Evolutionary conservation across 2,113 vertebrate genomes (phyloP).

Genomic region (Rhynchomys soricoides): DNA sequence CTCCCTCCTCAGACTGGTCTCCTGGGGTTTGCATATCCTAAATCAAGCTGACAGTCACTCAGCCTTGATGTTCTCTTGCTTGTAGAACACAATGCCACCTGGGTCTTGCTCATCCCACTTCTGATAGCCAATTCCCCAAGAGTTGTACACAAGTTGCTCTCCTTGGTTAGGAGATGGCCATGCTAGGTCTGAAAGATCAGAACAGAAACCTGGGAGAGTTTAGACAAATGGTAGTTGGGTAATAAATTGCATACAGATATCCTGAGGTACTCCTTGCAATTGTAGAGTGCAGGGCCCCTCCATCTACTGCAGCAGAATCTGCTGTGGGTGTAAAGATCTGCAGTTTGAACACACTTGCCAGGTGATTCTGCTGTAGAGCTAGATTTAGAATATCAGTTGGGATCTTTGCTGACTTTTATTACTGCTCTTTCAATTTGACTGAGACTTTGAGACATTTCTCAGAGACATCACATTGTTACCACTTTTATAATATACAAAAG

Average conservation of each 20-base stretch:
- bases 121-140: not conserved
- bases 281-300: not conserved
- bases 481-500: conserved; percentile 14
- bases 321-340: not conserved
- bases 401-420: not conserved
- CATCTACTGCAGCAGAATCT: not conserved
- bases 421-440: conserved; percentile 14
- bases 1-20: not conserved
- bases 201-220: not conserved
- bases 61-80: not conserved
- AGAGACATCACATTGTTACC: conserved; percentile 11
- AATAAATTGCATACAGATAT: not conserved
- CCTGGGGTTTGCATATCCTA: not conserved
- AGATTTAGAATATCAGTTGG: conserved; percentile 1
- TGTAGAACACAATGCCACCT: not conserved
- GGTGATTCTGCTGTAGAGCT: not conserved
- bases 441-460: conserved; percentile 18
- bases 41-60: not conserved
- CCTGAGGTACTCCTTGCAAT: not conserved
- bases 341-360: conserved; percentile 18
- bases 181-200: not conserved
- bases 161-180: not conserved
- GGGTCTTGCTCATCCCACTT: not conserved
- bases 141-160: not conserved
- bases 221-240: conserved; percentile 24